phyloP scores from a whole-genome alignment of 2,797 vertebrate species.

The Myioborus miniatus region DNA sequence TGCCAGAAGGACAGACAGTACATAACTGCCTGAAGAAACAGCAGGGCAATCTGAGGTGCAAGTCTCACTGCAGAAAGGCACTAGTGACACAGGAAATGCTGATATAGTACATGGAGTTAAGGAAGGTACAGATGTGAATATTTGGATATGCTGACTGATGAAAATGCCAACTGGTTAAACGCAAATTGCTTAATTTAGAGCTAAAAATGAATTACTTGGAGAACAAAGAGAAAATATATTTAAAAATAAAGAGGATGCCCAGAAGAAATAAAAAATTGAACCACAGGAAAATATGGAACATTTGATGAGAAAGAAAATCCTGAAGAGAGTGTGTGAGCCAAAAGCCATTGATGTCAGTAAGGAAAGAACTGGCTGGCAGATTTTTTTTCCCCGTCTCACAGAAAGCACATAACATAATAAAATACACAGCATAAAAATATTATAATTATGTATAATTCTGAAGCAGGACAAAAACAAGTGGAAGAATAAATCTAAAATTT shows the following conservation, averaged over 20 bases:
- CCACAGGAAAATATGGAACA: background rate
- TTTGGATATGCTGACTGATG: conserved; percentile 46
- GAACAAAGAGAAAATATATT: conserved; percentile 40
- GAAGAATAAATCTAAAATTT: background rate
- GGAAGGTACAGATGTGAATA: conserved; percentile 32
- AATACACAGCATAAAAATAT: background rate
- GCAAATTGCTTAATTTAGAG: conserved; percentile 38
- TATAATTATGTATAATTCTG: background rate
- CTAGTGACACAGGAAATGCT: conserved; percentile 25
- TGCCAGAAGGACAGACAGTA: background rate
- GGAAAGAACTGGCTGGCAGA: background rate
- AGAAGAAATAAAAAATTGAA: conserved; percentile 26
- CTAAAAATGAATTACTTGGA: background rate
- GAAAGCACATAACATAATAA: background rate
- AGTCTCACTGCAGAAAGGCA: background rate
- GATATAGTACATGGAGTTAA: conserved; percentile 34
- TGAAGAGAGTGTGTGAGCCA: background rate
- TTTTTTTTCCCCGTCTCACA: background rate
- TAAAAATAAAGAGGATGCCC: conserved; percentile 14
- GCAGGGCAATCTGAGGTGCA: background rate
- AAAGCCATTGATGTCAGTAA: background rate
- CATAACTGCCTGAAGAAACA: conserved; percentile 21
- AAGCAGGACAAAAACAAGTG: background rate
- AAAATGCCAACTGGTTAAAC: conserved; percentile 27
- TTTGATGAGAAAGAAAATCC: conserved; percentile 9